Evolutionary conservation across 1,140 invertebrate genomes (phyloP).

Genomic region (Aphis craccivora): DNA sequence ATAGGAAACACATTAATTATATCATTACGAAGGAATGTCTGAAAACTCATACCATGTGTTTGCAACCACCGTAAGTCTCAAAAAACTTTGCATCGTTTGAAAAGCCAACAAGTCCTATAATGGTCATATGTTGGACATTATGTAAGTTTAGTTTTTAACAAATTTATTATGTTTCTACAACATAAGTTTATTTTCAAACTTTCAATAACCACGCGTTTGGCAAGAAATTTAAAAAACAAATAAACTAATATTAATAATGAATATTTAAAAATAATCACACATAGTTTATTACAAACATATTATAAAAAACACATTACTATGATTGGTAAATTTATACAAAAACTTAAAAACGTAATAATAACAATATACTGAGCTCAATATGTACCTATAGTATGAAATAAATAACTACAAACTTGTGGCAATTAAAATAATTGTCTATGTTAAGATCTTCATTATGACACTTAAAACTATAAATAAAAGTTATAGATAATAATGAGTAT

Average conservation of each 20-base stretch:
- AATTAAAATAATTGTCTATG: too few relatives aligned
- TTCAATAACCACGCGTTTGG: not conserved
- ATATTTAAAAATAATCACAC: not conserved
- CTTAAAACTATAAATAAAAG: too few relatives aligned
- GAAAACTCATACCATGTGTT: not conserved
- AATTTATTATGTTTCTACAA: not conserved
- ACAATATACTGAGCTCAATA: too few relatives aligned
- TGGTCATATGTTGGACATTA: not conserved
- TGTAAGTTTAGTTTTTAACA: constrained; percentile 6
- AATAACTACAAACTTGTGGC: too few relatives aligned
- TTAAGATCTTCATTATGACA: too few relatives aligned
- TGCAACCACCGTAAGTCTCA: not conserved
- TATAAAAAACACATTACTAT: not conserved
- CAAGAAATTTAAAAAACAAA: not conserved
- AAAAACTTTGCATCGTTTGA: constrained; percentile 36
- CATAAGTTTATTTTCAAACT: not conserved
- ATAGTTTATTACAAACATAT: not conserved
- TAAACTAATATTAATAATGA: not conserved
- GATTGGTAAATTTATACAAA: not conserved
- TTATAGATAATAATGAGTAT: too few relatives aligned
- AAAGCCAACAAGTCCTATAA: constrained; percentile 47
- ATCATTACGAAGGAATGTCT: not conserved
- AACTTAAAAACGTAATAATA: too few relatives aligned
- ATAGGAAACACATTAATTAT: constrained; percentile 31
- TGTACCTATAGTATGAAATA: too few relatives aligned